These are phyloP conservation scores for Drosophila sturtevanti DNA, from an alignment of 1,140 invertebrate genomes.

Conservation along the genomic window DNA sequence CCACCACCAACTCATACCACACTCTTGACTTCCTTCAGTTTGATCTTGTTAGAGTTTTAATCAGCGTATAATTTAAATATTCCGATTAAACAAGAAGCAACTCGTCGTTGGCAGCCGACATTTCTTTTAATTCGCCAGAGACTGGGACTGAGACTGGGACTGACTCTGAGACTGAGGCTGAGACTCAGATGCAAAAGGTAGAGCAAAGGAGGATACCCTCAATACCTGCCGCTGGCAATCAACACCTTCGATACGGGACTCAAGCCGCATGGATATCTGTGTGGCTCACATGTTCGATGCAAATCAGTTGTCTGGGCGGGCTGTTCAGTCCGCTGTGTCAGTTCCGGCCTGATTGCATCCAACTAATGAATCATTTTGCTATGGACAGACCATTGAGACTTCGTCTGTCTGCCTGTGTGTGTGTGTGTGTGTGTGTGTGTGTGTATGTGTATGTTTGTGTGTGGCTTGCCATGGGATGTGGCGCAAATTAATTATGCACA, in stretches of 20 bases:
- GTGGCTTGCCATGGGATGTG: conserved; percentile 17
- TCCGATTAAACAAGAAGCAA: conserved; percentile 72
- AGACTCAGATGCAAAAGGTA: conserved; percentile 22
- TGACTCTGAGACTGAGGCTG: neutral
- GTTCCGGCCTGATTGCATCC: conserved; percentile 74
- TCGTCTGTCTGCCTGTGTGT: conserved; percentile 20
- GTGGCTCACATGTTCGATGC: conserved; percentile 71
- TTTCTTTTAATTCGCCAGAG: conserved; percentile 73
- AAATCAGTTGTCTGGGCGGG: conserved; percentile 64
- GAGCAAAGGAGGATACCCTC: neutral
- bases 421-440: conserved; percentile 12
- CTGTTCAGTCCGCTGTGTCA: conserved; percentile 53
- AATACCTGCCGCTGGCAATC: conserved; percentile 63
- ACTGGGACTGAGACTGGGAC: too few relatives aligned
- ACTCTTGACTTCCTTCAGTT: conserved; percentile 1
- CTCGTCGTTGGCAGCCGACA: conserved; percentile 49
- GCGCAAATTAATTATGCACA: conserved; percentile 80
- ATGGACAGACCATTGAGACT: conserved; percentile 11
- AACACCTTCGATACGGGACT: conserved; percentile 60
- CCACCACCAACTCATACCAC: neutral
- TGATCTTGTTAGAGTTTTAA: conserved; percentile 65
- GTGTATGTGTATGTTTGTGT: conserved; percentile 49
- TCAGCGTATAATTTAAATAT: conserved; percentile 80
- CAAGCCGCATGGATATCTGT: conserved; percentile 18
- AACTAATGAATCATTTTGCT: conserved; percentile 76